Conservation (phyloP, 2,797 vertebrate genomes). For the Distichodus sexfasciatus region DNA sequence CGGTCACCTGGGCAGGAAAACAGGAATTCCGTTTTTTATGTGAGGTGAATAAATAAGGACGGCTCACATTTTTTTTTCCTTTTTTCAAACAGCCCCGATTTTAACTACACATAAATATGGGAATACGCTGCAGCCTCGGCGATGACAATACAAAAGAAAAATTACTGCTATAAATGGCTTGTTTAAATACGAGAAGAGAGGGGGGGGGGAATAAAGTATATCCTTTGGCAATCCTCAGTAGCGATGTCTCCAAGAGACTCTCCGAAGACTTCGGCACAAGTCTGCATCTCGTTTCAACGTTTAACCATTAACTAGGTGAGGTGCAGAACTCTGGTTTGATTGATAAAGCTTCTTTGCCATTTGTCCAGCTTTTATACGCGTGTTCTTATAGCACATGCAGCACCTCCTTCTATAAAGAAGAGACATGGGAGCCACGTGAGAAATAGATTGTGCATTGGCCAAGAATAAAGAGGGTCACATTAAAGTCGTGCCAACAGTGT, state of each 20-base stretch:
- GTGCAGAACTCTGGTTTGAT: not conserved
- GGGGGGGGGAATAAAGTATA: conserved; percentile 1
- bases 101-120: not conserved
- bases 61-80: conserved; percentile 12
- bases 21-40: not conserved
- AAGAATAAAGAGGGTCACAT: not conserved
- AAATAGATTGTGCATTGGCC: not conserved
- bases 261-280: not conserved
- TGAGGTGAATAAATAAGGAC: conserved; percentile 7
- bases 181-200: not conserved
- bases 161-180: conserved; percentile 7
- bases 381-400: not conserved
- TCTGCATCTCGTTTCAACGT: conserved; percentile 23
- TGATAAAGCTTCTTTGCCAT: conserved; percentile 8
- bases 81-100: not conserved
- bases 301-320: conserved; percentile 14
- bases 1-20: not conserved
- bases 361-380: not conserved
- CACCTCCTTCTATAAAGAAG: not conserved
- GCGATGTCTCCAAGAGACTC: conserved; percentile 22
- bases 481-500: not conserved
- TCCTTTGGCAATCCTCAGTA: conserved; percentile 6
- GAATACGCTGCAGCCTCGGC: not conserved
- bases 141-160: conserved; percentile 8
- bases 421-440: not conserved